These are phyloP conservation scores for Trochalopteron elliotii DNA, from an alignment of 2,113 vertebrate species.

Conservation along the genomic window DNA sequence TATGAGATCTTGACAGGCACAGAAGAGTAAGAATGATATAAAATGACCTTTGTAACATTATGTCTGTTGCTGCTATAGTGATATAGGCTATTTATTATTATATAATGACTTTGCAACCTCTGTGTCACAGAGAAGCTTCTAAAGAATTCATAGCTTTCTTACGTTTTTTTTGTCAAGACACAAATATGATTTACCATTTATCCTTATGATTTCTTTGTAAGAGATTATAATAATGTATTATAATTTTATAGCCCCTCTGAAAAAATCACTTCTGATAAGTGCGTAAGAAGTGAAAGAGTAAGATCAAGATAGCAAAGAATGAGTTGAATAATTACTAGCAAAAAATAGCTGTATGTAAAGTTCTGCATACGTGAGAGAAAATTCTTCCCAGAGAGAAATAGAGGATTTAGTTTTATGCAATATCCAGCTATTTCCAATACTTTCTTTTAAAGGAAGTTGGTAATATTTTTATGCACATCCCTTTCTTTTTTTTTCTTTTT, in stretches of 20 bases:
- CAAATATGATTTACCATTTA: not conserved
- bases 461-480: not conserved
- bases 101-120: not conserved
- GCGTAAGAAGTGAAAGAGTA: not conserved
- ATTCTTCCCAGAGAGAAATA: not conserved
- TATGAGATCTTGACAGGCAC: not conserved
- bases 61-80: not conserved
- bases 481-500: not conserved
- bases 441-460: not conserved
- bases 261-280: not conserved
- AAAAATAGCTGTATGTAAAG: not conserved
- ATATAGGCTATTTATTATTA: not conserved
- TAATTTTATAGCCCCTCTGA: not conserved
- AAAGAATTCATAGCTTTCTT: not conserved
- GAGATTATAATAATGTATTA: not conserved
- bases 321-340: not conserved
- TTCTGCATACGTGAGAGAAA: fast-evolving
- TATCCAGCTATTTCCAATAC: not conserved
- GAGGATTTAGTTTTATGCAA: not conserved
- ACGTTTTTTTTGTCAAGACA: not conserved
- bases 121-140: not conserved
- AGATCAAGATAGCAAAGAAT: not conserved
- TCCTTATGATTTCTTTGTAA: not conserved
- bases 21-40: not conserved
- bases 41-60: not conserved